These are phyloP conservation scores for Sparus aurata DNA, from an alignment of 2,797 vertebrate species.

Conservation along the genomic window DNA sequence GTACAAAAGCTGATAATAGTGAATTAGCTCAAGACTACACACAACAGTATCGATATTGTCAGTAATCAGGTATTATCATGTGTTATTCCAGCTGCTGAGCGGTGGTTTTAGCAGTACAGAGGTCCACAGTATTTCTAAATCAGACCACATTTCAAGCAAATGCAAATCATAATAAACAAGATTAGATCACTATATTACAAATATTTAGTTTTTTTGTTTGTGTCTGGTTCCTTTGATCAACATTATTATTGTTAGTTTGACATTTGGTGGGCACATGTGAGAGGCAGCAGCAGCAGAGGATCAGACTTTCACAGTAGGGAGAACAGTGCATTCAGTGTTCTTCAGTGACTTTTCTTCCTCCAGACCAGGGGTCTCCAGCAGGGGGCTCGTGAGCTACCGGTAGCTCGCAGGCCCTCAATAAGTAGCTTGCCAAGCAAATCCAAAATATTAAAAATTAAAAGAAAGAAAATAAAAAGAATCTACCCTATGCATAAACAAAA, in stretches of 20 bases:
- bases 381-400: too few relatives aligned
- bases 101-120: constrained; percentile 19
- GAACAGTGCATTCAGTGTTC: neutral
- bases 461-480: too few relatives aligned
- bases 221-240: constrained; percentile 29
- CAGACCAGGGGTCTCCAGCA: too few relatives aligned
- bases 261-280: constrained; percentile 35
- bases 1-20: neutral
- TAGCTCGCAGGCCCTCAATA: too few relatives aligned
- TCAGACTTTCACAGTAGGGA: constrained; percentile 3
- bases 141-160: neutral
- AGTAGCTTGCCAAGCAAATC: too few relatives aligned
- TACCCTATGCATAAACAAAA: too few relatives aligned
- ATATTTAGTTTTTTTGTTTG: neutral
- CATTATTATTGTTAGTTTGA: constrained; percentile 24
- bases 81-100: neutral
- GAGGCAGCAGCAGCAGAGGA: constrained; percentile 9
- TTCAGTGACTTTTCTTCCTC: neutral
- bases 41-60: neutral
- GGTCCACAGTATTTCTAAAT: neutral
- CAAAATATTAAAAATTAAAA: too few relatives aligned
- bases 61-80: neutral
- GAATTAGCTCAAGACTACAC: neutral
- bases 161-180: constrained; percentile 16
- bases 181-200: neutral